phyloP scores from a whole-genome alignment of 2,113 vertebrate species.

The Poicephalus meyeri region DNA sequence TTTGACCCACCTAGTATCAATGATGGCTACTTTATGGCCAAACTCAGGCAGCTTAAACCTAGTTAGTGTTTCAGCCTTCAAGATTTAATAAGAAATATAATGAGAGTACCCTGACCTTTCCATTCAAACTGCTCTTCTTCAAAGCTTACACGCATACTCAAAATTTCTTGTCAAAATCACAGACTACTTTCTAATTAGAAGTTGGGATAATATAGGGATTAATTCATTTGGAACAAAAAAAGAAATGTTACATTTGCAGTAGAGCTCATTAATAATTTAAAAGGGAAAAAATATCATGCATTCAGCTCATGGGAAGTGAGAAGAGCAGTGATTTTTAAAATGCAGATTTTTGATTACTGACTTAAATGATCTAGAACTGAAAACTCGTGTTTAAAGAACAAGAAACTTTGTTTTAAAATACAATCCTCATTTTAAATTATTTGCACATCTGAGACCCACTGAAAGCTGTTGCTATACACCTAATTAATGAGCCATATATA shows the following conservation, averaged over 20 bases:
- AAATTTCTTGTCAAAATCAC: slow-evolving; percentile 2
- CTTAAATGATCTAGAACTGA: slow-evolving; percentile 38
- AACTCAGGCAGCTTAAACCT: neutral
- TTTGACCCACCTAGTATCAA: neutral
- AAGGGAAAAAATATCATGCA: neutral
- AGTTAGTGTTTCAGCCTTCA: neutral
- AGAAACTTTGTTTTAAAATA: slow-evolving; percentile 24
- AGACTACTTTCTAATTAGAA: neutral
- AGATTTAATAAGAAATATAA: neutral
- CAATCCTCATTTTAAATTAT: slow-evolving; percentile 5
- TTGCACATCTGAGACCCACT: neutral
- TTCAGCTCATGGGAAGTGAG: neutral
- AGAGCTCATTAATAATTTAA: neutral
- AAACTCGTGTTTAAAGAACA: slow-evolving; percentile 25
- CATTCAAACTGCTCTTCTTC: neutral
- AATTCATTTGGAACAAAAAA: neutral
- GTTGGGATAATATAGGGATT: neutral
- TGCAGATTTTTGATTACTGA: slow-evolving; percentile 9
- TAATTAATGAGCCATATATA: slow-evolving; percentile 61
- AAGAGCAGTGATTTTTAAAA: neutral
- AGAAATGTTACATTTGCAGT: neutral
- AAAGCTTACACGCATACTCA: neutral
- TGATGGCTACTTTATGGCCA: neutral
- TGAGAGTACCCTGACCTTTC: neutral
- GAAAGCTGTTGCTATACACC: neutral